These are phyloP conservation scores for Octopus bimaculoides DNA, from an alignment of 1,140 invertebrate genomes.

Conservation along the genomic window DNA sequence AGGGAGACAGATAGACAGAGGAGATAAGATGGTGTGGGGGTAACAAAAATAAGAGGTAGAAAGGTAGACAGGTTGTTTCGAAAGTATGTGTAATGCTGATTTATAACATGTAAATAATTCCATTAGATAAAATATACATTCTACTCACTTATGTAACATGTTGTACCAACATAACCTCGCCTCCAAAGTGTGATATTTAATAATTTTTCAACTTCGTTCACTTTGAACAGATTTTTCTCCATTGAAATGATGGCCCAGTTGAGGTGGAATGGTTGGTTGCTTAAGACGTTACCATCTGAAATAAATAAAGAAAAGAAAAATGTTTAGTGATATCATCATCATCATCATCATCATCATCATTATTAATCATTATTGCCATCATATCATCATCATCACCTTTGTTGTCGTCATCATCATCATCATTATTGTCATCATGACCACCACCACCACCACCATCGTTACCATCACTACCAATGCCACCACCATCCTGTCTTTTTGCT, in stretches of 20 bases:
- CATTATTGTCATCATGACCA: background rate
- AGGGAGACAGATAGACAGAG: background rate
- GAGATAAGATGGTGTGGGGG: background rate
- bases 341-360: background rate
- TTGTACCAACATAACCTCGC: slow-evolving; percentile 55
- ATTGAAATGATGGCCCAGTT: slow-evolving; percentile 58
- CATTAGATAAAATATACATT: too few species aligned
- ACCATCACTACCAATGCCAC: background rate
- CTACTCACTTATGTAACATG: slow-evolving; percentile 56
- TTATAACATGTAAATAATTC: too few species aligned
- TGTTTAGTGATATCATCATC: background rate
- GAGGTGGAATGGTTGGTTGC: slow-evolving; percentile 53
- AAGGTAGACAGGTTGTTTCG: background rate
- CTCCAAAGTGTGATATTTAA: slow-evolving; percentile 47
- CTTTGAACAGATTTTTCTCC: slow-evolving; percentile 35
- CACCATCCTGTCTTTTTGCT: too few species aligned
- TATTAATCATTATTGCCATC: background rate
- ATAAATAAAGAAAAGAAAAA: slow-evolving; percentile 22
- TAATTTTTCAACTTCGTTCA: slow-evolving; percentile 47
- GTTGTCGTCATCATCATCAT: background rate
- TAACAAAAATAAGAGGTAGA: background rate
- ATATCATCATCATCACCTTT: background rate
- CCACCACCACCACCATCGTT: background rate
- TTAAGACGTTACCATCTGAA: slow-evolving; percentile 52
- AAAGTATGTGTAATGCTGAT: too few species aligned